These are phyloP conservation scores for Parelbella ahira DNA, from an alignment of 2,888 invertebrate species.

Conservation along the genomic window DNA sequence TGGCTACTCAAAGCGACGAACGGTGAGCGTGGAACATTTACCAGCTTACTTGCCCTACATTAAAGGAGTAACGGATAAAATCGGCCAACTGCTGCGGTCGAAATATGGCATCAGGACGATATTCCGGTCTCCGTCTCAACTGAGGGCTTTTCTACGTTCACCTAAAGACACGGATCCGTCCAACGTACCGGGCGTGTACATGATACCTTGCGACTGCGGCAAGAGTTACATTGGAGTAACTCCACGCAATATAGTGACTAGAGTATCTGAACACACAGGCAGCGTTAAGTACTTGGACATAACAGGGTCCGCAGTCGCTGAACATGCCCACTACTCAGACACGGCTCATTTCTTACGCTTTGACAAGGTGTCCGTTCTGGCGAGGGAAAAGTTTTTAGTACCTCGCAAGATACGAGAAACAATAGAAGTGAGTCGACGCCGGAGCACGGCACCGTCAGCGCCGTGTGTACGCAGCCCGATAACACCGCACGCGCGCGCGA, in stretches of 20 bases:
- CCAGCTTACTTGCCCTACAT: neutral
- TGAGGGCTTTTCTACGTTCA: too few relatives aligned
- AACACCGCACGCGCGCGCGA: too few relatives aligned
- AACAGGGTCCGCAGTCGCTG: neutral
- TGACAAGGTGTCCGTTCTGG: neutral
- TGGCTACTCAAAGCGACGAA: neutral
- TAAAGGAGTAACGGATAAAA: conserved; percentile 1
- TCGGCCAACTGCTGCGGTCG: neutral
- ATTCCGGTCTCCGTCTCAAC: neutral
- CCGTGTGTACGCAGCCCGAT: too few relatives aligned
- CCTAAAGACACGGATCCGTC: neutral
- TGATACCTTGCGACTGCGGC: conserved; percentile 5
- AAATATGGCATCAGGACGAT: neutral
- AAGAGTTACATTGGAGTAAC: conserved; percentile 3
- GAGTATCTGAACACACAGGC: neutral
- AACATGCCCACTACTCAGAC: neutral
- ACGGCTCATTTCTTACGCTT: neutral
- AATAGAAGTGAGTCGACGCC: neutral
- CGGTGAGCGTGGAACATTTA: neutral
- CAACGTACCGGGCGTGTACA: conserved; percentile 6
- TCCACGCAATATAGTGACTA: neutral
- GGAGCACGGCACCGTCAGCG: too few relatives aligned
- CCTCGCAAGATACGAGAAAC: neutral
- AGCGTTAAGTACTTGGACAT: neutral
- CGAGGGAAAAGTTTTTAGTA: neutral